A percentile compares a stretch with the other conserved stretches of the same genome.
Conservation (phyloP, 2,797 vertebrate species). For the Galaxias olidus region DNA sequence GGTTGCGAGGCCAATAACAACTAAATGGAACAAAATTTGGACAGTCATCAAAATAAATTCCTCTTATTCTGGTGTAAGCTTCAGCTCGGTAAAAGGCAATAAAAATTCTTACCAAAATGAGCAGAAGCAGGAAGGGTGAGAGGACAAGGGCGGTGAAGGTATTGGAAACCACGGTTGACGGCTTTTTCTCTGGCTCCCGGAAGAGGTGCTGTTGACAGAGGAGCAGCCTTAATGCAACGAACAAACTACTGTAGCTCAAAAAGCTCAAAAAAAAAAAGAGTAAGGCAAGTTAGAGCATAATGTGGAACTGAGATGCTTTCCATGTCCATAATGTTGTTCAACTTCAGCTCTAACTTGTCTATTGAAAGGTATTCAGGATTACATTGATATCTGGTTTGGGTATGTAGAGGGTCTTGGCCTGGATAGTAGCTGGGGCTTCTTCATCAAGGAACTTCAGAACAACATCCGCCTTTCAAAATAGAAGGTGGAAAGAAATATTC, state of each 20-base stretch:
- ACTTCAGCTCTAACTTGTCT: not conserved
- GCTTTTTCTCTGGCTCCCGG: constrained; percentile 97
- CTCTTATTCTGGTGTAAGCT: not conserved
- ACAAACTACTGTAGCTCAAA: not conserved
- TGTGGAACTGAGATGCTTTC: too few species aligned
- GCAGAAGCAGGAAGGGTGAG: constrained; percentile 89
- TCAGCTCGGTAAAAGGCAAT: not conserved
- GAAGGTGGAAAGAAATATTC: constrained; percentile 11
- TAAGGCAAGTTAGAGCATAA: too few species aligned
- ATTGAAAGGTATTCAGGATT: constrained; percentile 14
- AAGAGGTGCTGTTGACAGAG: constrained; percentile 87
- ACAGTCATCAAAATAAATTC: constrained; percentile 6
- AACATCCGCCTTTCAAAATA: constrained; percentile 84
- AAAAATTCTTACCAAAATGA: constrained; percentile 86
- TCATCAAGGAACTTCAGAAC: constrained; percentile 94
- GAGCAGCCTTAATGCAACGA: not conserved
- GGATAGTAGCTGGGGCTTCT: constrained; percentile 84
- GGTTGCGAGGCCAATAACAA: constrained; percentile 17
- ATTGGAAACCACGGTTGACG: constrained; percentile 92
- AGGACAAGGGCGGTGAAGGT: constrained; percentile 93
- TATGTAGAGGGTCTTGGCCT: constrained; percentile 91
- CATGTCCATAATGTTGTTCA: too few species aligned
- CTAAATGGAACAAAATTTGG: constrained; percentile 1
- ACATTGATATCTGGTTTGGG: constrained; percentile 98
- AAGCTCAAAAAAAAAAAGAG: too few species aligned